Conservation (phyloP, 2,888 invertebrate species). For the Pseudococcus viburni region DNA sequence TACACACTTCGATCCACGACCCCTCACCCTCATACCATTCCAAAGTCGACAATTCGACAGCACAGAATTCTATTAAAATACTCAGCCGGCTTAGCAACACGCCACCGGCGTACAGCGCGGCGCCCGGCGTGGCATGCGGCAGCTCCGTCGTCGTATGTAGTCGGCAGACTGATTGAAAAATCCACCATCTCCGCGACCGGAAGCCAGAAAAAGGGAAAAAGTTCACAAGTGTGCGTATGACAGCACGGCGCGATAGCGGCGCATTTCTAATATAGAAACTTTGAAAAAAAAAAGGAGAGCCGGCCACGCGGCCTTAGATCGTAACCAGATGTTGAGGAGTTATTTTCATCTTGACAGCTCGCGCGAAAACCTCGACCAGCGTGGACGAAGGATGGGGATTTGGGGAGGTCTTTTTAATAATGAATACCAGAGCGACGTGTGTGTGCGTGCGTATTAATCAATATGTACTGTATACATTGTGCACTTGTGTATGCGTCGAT, state of each 20-base stretch:
- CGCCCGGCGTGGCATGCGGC: neutral
- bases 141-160: neutral
- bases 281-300: slow-evolving; percentile 46
- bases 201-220: slow-evolving; percentile 48
- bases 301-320: slow-evolving; percentile 63
- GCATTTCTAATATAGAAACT: slow-evolving; percentile 59
- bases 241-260: slow-evolving; percentile 46
- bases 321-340: slow-evolving; percentile 64
- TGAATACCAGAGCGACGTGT: neutral
- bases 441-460: slow-evolving; percentile 5
- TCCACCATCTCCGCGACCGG: slow-evolving; percentile 7
- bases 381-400: neutral
- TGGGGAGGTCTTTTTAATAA: slow-evolving; percentile 11
- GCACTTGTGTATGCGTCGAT: slow-evolving; percentile 6
- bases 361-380: slow-evolving; percentile 11
- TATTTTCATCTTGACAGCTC: slow-evolving; percentile 53
- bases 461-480: neutral
- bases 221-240: slow-evolving; percentile 62
- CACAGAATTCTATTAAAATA: slow-evolving; percentile 7
- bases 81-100: slow-evolving; percentile 14
- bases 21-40: neutral
- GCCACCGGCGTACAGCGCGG: neutral
- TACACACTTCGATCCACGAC: neutral
- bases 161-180: slow-evolving; percentile 18
- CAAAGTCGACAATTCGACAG: neutral